These are phyloP conservation scores for Deroplatys truncata DNA, from an alignment of 2,888 invertebrate species.

Conservation along the genomic window DNA sequence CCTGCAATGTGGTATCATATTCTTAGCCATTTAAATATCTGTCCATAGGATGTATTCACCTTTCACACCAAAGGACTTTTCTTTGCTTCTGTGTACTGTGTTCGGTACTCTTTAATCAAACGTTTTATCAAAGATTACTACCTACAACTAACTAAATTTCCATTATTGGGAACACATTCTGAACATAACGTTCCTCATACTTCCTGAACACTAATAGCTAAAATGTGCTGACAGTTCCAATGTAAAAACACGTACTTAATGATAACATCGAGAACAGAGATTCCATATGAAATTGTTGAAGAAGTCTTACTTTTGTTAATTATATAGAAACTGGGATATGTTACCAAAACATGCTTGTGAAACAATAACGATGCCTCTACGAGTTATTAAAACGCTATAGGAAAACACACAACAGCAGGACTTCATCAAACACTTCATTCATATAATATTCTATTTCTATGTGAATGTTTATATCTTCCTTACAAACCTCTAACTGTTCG, in stretches of 20 bases:
- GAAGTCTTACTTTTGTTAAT: too few relatives aligned
- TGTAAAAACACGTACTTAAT: not conserved
- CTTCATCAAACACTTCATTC: not conserved
- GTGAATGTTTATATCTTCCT: not conserved
- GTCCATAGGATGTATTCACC: too few relatives aligned
- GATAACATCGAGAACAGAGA: not conserved
- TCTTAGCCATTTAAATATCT: too few relatives aligned
- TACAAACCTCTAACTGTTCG: conserved; percentile 62
- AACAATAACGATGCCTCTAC: not conserved
- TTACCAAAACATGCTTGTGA: not conserved
- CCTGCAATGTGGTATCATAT: too few relatives aligned
- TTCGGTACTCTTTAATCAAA: too few relatives aligned
- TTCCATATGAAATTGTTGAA: not conserved
- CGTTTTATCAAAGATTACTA: too few relatives aligned
- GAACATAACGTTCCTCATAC: not conserved
- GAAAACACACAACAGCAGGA: not conserved
- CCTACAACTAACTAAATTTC: too few relatives aligned
- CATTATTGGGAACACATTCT: too few relatives aligned
- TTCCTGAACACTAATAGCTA: not conserved
- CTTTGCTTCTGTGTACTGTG: too few relatives aligned
- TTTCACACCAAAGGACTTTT: too few relatives aligned
- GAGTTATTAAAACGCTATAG: not conserved
- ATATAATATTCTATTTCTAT: not conserved
- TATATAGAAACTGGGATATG: too few relatives aligned
- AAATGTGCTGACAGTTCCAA: not conserved